Conservation (phyloP, 1,140 invertebrate species). For the Spodoptera litura region DNA sequence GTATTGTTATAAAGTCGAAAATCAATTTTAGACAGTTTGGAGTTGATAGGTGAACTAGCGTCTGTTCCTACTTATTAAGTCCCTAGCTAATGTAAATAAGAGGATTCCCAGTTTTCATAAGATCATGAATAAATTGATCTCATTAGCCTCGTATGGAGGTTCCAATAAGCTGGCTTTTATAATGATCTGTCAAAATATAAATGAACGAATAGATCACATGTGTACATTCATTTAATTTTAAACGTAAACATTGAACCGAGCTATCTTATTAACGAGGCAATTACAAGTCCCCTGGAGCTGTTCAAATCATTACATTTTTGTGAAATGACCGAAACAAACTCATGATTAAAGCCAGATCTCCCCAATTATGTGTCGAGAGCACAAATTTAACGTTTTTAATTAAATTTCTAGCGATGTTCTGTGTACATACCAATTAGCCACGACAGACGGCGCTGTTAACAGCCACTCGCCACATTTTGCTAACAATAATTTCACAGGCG, state of each 20-base stretch:
- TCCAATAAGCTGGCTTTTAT: too few species aligned
- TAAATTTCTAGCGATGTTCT: constrained; percentile 30
- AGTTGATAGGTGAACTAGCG: too few species aligned
- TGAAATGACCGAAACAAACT: constrained; percentile 25
- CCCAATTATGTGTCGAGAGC: constrained; percentile 38
- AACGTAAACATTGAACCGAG: not conserved
- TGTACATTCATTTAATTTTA: not conserved
- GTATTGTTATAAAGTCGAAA: too few species aligned
- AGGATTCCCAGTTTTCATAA: too few species aligned
- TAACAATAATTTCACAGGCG: constrained; percentile 19
- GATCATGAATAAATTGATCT: too few species aligned
- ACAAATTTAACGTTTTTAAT: constrained; percentile 39
- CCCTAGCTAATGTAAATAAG: too few species aligned
- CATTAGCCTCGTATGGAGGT: too few species aligned
- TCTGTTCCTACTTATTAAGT: too few species aligned
- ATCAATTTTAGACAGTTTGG: too few species aligned
- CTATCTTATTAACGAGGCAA: not conserved
- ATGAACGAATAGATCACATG: not conserved
- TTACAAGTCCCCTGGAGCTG: not conserved
- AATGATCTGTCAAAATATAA: too few species aligned
- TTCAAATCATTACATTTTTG: constrained; percentile 23
- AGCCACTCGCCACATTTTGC: constrained; percentile 15
- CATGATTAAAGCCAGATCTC: constrained; percentile 37
- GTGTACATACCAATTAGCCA: constrained; percentile 29
- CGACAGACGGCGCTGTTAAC: not conserved